These are phyloP conservation scores for Eretmochelys imbricata DNA, from an alignment of 2,113 vertebrate species.

Conservation along the genomic window DNA sequence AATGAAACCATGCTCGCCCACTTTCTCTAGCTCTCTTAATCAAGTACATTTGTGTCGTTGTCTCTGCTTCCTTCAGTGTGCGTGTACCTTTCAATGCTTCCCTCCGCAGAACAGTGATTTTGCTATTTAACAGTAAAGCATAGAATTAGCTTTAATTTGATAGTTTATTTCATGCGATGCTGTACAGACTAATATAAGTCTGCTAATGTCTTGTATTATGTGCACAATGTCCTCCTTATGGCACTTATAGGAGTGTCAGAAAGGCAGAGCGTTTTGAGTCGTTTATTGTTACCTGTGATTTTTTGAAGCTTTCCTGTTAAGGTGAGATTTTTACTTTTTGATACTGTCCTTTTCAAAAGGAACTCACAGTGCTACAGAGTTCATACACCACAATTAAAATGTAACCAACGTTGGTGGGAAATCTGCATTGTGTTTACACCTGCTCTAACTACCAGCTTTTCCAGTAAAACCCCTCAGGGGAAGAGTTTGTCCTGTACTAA, in stretches of 20 bases:
- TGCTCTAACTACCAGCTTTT: neutral
- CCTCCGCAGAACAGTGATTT: neutral
- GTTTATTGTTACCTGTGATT: neutral
- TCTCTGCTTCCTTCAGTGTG: neutral
- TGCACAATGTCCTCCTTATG: neutral
- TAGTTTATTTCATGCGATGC: neutral
- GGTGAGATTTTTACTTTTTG: neutral
- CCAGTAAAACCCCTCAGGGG: neutral
- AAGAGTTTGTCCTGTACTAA: neutral
- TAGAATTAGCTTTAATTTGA: neutral
- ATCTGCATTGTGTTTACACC: neutral
- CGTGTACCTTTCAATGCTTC: neutral
- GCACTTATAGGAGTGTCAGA: neutral
- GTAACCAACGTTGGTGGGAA: neutral
- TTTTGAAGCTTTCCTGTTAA: neutral
- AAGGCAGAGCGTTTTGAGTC: neutral
- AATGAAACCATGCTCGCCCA: neutral
- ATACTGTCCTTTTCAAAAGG: neutral
- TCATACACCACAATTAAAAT: neutral
- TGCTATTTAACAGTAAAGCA: neutral
- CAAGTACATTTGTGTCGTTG: neutral
- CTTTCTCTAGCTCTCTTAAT: neutral
- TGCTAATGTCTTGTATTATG: neutral
- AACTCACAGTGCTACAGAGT: neutral
- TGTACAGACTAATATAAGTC: neutral